Evolutionary conservation across 2,797 vertebrate species (phyloP), one percentile per base, ranked within the genome.

Genomic region (Capromys pilorides): DNA sequence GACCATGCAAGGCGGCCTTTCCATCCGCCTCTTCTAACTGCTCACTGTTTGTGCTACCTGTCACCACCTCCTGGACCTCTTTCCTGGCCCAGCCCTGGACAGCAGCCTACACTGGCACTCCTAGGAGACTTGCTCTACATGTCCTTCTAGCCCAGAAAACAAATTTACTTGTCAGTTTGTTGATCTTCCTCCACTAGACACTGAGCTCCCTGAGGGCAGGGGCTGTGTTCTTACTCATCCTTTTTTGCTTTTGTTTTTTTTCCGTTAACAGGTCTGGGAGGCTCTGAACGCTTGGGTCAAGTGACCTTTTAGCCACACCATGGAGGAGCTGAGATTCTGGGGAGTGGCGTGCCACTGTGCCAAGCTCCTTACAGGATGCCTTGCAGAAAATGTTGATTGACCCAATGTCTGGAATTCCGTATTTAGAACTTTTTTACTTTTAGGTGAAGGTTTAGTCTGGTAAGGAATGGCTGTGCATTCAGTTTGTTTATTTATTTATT

Each of bases 361-460:
- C 2, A 12, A 10, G 21, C 59, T 24, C 78, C 59, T 83, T 66
- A 28, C n/a, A 78, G 31, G 33, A 19, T 16, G n/a, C 71, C 41
- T 45, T 59, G 79, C 31, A 85, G 75, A 78, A 92, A 90, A 82
- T 73, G 24, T 84, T 90, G 54, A 64, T 67, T 67, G 49, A 95
- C 45, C 19, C 69, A 91, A 62, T 61, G 39, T 54, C 45, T 66
- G n/a, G n/a, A 33, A 84, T 19, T 78, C 59, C 71, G 71, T 49
- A 64, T 75, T 91, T 81, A 86, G 71, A 45, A 16, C 6, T 79
- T 69, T 26, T 75, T 87, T 69, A n/a, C 59, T 91, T 90, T 91
- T 62, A 75, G n/a, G 19, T 62, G 49, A 92, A 82, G 26, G 33
- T 79, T 91, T 93, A 71, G 21, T 85, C 67, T 94, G 79, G 51